Evolutionary conservation across 2,113 vertebrate species (phyloP), one percentile per base, ranked within the genome.

Genomic region (Mellivora capensis): DNA sequence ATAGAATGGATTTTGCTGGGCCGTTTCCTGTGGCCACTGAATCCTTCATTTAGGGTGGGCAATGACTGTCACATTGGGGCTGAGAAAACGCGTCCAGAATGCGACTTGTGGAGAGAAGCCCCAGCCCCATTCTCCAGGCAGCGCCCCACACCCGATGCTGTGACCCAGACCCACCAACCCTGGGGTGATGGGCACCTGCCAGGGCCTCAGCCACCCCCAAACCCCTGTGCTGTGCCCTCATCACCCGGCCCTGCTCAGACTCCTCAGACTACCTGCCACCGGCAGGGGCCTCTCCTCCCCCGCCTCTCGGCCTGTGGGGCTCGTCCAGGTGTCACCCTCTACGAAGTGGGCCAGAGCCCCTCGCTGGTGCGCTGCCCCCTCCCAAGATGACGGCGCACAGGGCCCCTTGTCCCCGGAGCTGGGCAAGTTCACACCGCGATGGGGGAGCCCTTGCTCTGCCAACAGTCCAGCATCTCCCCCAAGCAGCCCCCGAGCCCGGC

Each of bases 61-160:
- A 31, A 20, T 4, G 6, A n/a, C 5, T 57, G 11, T 54, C 14
- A n/a, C 5, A 21, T 0, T 2, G 57, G 4, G 20, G 59, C 15
- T 2, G 20, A 12, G 3, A 76, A 20, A 11, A 18, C 34, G 59
- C 11, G 4, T 34, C 23, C 10, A 4, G 88, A 6, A 15, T 0
- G 1, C 7, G 0, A 4, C 74, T 31, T 15, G 2, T 0, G 0
- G 21, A 31, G 23, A 59, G 3, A 27, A 37, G 52, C 52, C 54
- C 0, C 7, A 2, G 71, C 39, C 0, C 31, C 17, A 0, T 14
- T 13, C 67, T 87, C 67, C 17, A 3, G 0, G 10, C 0, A 6
- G 27, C 0, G 2, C 49, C 31, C 6, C 2, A 7, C 79, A 3
- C 49, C 34, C 14, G 34, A 14, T 3, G 1, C 79, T 2, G 49